Conservation (phyloP, 2,797 vertebrate genomes). For the Rhynchonycteris naso region DNA sequence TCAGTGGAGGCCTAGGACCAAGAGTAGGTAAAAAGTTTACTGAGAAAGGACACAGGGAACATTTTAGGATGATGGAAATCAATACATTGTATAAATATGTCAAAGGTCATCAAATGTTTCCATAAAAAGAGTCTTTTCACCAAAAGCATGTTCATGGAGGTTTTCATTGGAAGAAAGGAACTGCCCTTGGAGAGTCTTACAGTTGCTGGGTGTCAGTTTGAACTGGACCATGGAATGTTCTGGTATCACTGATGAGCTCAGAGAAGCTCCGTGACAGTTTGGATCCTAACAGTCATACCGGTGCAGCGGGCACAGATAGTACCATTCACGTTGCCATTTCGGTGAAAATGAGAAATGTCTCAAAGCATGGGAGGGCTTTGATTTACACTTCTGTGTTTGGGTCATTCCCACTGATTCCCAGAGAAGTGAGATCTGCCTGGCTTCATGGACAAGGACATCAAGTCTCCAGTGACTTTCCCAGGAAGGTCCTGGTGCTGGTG, state of each 20-base stretch:
- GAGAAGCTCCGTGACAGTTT: slow-evolving; percentile 11
- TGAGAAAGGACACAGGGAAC: not conserved
- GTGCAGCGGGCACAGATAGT: not conserved
- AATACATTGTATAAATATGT: not conserved
- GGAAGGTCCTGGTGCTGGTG: not conserved
- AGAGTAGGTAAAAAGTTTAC: not conserved
- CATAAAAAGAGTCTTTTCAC: not conserved
- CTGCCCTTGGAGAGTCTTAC: not conserved
- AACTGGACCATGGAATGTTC: not conserved
- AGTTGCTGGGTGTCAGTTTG: not conserved
- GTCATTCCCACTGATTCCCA: not conserved
- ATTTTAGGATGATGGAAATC: not conserved
- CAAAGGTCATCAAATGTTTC: not conserved
- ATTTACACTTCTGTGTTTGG: not conserved
- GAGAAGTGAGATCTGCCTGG: not conserved
- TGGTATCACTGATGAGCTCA: not conserved
- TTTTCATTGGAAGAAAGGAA: not conserved
- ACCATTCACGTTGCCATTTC: not conserved
- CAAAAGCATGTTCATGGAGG: not conserved
- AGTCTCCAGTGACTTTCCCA: not conserved
- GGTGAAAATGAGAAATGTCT: not conserved
- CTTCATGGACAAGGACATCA: not conserved
- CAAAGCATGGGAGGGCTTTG: not conserved
- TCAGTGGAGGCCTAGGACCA: not conserved
- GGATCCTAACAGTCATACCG: not conserved